These are phyloP conservation scores for Paraplagusia blochii DNA, from an alignment of 2,113 vertebrate genomes.

Conservation along the genomic window DNA sequence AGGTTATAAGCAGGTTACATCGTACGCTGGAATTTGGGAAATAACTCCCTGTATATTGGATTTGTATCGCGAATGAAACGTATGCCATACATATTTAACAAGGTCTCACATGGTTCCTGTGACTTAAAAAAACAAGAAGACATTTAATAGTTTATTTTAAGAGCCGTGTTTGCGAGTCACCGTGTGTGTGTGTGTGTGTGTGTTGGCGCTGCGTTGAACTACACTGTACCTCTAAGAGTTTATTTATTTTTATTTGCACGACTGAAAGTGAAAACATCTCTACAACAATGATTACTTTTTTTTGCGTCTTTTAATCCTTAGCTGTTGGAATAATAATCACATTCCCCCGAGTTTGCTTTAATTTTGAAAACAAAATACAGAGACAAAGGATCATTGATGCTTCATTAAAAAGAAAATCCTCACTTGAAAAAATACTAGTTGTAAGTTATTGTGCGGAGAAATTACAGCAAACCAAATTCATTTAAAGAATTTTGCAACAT, in stretches of 20 bases:
- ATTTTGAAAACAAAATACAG: too few species aligned
- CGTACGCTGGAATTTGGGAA: conserved; percentile 72
- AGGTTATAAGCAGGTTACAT: conserved; percentile 75
- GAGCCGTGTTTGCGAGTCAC: too few species aligned
- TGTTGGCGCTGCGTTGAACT: too few species aligned
- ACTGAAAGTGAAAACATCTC: too few species aligned
- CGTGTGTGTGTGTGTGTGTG: too few species aligned
- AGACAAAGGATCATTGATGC: not conserved
- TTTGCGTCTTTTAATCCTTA: too few species aligned
- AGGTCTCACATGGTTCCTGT: conserved; percentile 45
- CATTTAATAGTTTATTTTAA: too few species aligned
- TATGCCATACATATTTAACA: conserved; percentile 42
- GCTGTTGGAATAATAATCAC: too few species aligned
- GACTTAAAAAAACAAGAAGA: not conserved
- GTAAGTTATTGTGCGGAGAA: conserved; percentile 30
- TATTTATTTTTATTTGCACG: too few species aligned
- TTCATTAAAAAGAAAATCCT: conserved; percentile 14
- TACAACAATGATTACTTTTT: too few species aligned
- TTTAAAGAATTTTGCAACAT: conserved; percentile 29
- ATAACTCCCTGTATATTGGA: conserved; percentile 77
- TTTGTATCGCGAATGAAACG: conserved; percentile 60
- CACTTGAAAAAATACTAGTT: conserved; percentile 6
- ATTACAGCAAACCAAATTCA: conserved; percentile 38
- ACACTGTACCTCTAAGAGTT: too few species aligned
- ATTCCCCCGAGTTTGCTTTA: too few species aligned